Evolutionary conservation across 2,797 vertebrate genomes (phyloP).

Genomic region (Myotis daubentonii): DNA sequence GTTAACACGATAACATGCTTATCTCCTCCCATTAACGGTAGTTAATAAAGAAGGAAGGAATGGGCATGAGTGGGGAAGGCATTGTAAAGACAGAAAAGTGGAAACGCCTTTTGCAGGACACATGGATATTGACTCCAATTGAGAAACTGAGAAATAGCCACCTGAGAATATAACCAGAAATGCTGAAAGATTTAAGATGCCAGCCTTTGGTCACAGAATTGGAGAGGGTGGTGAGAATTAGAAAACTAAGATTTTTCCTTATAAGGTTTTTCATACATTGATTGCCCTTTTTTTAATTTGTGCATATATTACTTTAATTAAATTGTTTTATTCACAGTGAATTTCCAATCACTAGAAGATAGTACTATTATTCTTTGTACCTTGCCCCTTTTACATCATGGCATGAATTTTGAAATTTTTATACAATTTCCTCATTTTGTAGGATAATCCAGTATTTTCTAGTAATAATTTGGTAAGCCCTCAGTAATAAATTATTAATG

Average conservation of each 20-base stretch:
- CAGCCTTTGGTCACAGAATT: background rate
- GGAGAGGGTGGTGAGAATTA: background rate
- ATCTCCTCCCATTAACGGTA: background rate
- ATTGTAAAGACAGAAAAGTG: background rate
- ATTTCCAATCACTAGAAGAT: background rate
- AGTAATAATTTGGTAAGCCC: background rate
- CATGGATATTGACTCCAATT: background rate
- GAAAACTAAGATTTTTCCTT: background rate
- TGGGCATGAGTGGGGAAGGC: background rate
- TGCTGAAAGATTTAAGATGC: background rate
- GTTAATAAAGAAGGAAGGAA: background rate
- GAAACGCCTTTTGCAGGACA: background rate
- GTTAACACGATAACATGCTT: background rate
- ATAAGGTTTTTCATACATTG: background rate
- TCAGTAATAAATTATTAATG: background rate
- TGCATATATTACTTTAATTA: background rate
- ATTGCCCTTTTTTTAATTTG: background rate
- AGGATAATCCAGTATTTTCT: background rate
- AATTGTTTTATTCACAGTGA: background rate
- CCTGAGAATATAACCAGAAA: conserved; percentile 1
- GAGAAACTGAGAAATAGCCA: background rate
- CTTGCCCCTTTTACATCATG: background rate
- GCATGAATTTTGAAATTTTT: background rate
- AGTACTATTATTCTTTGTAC: background rate
- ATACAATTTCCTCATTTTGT: background rate